These are phyloP conservation scores for Presbytis comata DNA, from an alignment of 2,797 vertebrate species.

Conservation along the genomic window DNA sequence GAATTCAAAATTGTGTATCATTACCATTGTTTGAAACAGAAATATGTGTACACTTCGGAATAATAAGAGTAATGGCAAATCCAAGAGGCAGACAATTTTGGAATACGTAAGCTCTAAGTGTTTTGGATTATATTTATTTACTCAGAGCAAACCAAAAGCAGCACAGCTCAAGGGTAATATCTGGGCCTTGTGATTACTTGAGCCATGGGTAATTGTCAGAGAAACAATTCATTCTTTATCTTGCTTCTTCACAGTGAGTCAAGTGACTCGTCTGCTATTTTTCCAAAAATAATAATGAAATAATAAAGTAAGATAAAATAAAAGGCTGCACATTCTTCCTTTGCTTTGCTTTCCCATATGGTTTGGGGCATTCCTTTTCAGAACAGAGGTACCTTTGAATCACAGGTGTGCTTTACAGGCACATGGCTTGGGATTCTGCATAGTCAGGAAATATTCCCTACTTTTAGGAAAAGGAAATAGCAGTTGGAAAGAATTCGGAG, in stretches of 20 bases:
- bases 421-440: constrained; percentile 51
- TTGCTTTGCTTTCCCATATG: constrained; percentile 52
- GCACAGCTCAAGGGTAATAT: constrained; percentile 43
- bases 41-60: constrained; percentile 44
- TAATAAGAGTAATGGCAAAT: constrained; percentile 57
- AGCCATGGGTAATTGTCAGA: background rate
- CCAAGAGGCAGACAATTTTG: constrained; percentile 54
- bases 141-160: constrained; percentile 54
- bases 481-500: constrained; percentile 77
- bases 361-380: constrained; percentile 52
- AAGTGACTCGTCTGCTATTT: constrained; percentile 41
- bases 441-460: constrained; percentile 76
- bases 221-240: constrained; percentile 73
- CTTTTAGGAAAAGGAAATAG: constrained; percentile 80
- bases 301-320: background rate
- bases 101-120: constrained; percentile 53
- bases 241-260: constrained; percentile 60
- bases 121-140: constrained; percentile 71
- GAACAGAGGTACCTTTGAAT: constrained; percentile 68
- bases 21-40: constrained; percentile 28
- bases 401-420: constrained; percentile 55
- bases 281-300: background rate
- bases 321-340: constrained; percentile 36
- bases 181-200: background rate
- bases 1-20: constrained; percentile 45